Evolutionary conservation across 92 coral and sea anemone species (phyloP).

Genomic region (Paramuricea clavata): DNA sequence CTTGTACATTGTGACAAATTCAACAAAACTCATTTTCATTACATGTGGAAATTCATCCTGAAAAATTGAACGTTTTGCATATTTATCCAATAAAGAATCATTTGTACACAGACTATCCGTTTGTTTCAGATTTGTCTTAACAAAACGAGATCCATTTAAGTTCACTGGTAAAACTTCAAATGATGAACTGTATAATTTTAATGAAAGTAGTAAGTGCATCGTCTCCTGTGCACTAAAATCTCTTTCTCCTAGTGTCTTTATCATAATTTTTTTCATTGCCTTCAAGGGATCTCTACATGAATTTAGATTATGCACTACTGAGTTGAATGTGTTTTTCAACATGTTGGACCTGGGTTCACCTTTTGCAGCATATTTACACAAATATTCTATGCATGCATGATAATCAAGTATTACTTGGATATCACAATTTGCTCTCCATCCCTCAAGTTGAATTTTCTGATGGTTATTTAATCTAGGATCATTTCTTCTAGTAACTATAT

Average conservation of each 20-base stretch:
- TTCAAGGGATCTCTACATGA: slow-evolving; percentile 16
- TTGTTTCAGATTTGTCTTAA: too few species aligned
- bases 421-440: slow-evolving; percentile 72
- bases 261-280: slow-evolving; percentile 58
- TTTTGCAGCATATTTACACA: slow-evolving; percentile 71
- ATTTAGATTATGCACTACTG: slow-evolving; percentile 36
- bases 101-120: slow-evolving; percentile 9
- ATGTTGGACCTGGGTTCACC: slow-evolving; percentile 68
- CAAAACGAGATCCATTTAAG: slow-evolving; percentile 18
- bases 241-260: slow-evolving; percentile 67
- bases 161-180: slow-evolving; percentile 26
- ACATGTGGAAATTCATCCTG: slow-evolving; percentile 53
- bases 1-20: slow-evolving; percentile 45
- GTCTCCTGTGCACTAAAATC: slow-evolving; percentile 74
- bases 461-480: slow-evolving; percentile 61
- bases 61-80: slow-evolving; percentile 42
- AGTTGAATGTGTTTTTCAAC: slow-evolving; percentile 68
- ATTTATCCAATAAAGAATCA: too few species aligned
- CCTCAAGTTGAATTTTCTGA: slow-evolving; percentile 57
- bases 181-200: slow-evolving; percentile 66
- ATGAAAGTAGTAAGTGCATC: slow-evolving; percentile 70
- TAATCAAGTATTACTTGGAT: slow-evolving; percentile 57
- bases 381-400: slow-evolving; percentile 69
- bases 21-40: slow-evolving; percentile 55
- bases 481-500: slow-evolving; percentile 57